These are phyloP conservation scores for Orchestes rusci DNA, from an alignment of 2,888 invertebrate genomes.

Conservation along the genomic window DNA sequence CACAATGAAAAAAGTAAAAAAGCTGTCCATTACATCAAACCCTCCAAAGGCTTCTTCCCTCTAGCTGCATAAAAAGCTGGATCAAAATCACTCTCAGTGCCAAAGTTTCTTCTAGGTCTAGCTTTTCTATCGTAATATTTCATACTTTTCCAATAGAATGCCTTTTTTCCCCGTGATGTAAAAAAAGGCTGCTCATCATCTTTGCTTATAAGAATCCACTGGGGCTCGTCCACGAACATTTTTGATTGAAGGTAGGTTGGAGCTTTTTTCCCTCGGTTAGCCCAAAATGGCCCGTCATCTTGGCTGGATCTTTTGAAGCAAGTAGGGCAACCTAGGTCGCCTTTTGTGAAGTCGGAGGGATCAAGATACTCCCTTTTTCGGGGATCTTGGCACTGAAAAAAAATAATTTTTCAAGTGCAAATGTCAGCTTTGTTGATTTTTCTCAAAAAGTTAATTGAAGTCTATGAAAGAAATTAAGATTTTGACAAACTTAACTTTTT, in stretches of 20 bases:
- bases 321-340: constrained; percentile 26
- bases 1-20: too few species aligned
- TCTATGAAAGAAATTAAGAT: too few species aligned
- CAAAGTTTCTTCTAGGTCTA: constrained; percentile 38
- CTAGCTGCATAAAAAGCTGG: constrained; percentile 50
- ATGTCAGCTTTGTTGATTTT: too few species aligned
- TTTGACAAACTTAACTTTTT: too few species aligned
- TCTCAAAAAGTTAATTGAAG: too few species aligned
- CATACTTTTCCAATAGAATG: constrained; percentile 31
- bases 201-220: constrained; percentile 48
- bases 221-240: constrained; percentile 51
- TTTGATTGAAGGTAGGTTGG: constrained; percentile 38
- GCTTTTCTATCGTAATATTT: constrained; percentile 27
- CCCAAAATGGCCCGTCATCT: constrained; percentile 45
- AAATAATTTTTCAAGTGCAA: too few species aligned
- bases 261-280: constrained; percentile 45
- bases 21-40: too few species aligned
- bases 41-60: too few species aligned
- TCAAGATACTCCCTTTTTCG: constrained; percentile 25
- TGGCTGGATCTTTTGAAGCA: constrained; percentile 31
- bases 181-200: constrained; percentile 38
- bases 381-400: constrained; percentile 32
- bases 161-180: constrained; percentile 41
- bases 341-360: constrained; percentile 21
- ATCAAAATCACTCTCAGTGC: constrained; percentile 44